Evolutionary conservation across 2,797 vertebrate species (phyloP), one percentile per base, ranked within the genome.

Genomic region (Florisuga fusca): DNA sequence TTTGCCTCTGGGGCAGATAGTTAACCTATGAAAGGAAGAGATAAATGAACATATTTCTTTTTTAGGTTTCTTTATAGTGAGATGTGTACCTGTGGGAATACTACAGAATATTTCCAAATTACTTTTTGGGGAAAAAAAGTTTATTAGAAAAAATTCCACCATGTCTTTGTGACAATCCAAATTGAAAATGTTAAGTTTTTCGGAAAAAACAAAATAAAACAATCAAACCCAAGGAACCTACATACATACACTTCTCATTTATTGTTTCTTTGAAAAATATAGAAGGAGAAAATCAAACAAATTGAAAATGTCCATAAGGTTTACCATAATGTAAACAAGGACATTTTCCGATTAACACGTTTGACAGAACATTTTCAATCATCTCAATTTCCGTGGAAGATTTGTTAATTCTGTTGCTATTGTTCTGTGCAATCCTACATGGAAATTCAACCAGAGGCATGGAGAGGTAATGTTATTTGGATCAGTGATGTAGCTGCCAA

Each of bases 341-440:
- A 64, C 6, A 18, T 80, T 83, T 57, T 74, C 13, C 33, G 36
- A 93, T 89, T 77, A 87, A 43, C 9, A 77, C 36, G 38, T 95
- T 93, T 81, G 58, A 86, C 20, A 68, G 21, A 78, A 81, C 3
- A 54, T 80, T 64, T 78, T 86, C 73, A 91, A 18, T 75, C 50
- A 86, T 51, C 19, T 87, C 26, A 43, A 58, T 87, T 93, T 85
- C 45, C 66, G 21, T 45, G 18, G 41, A 76, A 75, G 55, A 72
- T 91, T 77, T 72, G 26, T 57, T 91, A 18, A 46, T 89, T 93
- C 87, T 50, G 43, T 83, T 86, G 29, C 43, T 92, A 66, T 71
- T 87, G 61, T 84, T 94, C 54, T 75, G 23, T 62, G 17, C 11
- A 58, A 57, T 68, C 38, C 66, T 92, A 66, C 21, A 38, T 66